Evolutionary conservation across 2,113 vertebrate genomes (phyloP).

Genomic region (Eptesicus fuscus): DNA sequence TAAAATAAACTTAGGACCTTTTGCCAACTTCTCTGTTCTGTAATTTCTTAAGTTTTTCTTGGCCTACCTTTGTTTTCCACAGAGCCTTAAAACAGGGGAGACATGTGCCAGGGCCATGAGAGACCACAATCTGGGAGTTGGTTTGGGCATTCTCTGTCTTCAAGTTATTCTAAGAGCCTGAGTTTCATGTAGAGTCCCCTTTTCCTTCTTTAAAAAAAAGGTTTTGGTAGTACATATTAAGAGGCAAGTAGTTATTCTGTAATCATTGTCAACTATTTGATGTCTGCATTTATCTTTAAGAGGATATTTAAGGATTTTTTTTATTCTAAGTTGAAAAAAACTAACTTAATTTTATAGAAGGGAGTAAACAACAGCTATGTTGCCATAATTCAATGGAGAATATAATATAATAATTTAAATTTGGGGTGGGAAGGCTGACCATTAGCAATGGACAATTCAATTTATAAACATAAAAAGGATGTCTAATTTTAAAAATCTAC

Average conservation of each 20-base stretch:
- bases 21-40: neutral
- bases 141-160: neutral
- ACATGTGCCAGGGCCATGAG: neutral
- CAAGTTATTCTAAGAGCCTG: neutral
- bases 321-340: neutral
- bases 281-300: neutral
- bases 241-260: neutral
- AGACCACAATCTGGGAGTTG: neutral
- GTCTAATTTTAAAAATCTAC: neutral
- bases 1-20: neutral
- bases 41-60: neutral
- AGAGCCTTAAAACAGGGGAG: neutral
- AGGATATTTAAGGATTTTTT: neutral
- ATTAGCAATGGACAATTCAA: neutral
- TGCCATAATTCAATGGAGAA: neutral
- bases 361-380: neutral
- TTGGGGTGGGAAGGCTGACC: neutral
- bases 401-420: conserved; percentile 7
- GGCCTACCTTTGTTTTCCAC: neutral
- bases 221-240: neutral
- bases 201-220: neutral
- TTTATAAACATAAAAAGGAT: neutral
- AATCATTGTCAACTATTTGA: neutral
- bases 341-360: neutral
- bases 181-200: neutral